Conservation (phyloP, 2,888 invertebrate genomes). For the Crioceris asparagi region DNA sequence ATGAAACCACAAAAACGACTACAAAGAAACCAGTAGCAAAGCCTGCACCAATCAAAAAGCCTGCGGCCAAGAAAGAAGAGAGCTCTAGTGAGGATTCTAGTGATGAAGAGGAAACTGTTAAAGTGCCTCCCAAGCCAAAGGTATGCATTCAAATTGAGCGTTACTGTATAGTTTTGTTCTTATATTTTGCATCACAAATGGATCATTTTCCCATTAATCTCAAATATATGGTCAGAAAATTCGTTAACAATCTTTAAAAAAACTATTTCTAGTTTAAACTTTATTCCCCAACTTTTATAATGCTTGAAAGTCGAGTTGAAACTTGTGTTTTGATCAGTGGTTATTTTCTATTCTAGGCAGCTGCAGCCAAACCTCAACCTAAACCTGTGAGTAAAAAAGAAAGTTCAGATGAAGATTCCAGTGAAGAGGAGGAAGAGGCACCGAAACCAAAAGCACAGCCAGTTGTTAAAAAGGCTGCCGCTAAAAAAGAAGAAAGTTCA, state of each 20-base stretch:
- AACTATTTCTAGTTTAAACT: too few species aligned
- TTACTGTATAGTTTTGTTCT: too few species aligned
- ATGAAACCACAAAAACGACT: constrained; percentile 20
- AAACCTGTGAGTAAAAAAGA: constrained; percentile 24
- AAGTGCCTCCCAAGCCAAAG: constrained; percentile 3
- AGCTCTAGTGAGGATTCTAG: constrained; percentile 36
- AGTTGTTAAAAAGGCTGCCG: constrained; percentile 10
- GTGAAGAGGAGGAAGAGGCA: constrained; percentile 17
- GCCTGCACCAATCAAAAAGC: not conserved
- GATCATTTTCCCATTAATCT: too few species aligned
- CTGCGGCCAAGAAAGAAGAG: constrained; percentile 19
- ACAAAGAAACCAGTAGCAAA: constrained; percentile 3
- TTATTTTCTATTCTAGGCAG: not conserved
- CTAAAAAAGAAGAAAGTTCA: constrained; percentile 23
- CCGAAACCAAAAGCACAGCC: constrained; percentile 21
- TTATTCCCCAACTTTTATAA: too few species aligned
- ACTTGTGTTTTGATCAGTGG: not conserved
- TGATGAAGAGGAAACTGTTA: constrained; percentile 25
- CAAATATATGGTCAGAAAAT: too few species aligned
- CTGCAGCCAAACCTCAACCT: not conserved
- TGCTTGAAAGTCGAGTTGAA: not conserved
- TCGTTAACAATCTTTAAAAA: too few species aligned
- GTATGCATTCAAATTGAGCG: not conserved
- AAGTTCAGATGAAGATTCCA: constrained; percentile 30
- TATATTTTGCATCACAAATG: too few species aligned